Base-by-base conservation (phyloP, 2,113 vertebrate species). In the Coregonus clupeaformis region DNA sequence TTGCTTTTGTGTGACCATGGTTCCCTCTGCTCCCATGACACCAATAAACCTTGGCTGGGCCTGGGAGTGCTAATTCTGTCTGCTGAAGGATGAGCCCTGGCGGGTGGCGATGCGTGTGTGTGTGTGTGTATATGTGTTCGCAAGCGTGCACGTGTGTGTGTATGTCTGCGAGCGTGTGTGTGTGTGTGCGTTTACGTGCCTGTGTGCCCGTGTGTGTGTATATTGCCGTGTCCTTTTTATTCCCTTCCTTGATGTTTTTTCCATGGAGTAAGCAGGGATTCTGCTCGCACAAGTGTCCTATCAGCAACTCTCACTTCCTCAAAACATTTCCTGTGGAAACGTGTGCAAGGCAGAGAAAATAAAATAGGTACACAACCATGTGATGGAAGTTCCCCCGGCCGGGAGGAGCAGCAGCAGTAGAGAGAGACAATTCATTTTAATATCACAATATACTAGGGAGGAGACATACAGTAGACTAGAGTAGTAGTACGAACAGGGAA, bases 231-330 rank as follows among this genome's bases (percentile, higher is more conserved):
- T 29, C 63, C 63, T 29, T n/a, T 47, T 11, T 2, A 20, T 36
- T 20, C 30, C 36, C 36, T 47, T 45, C 60, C 71, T 73, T 20
- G 36, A 49, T 65, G 42, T 45, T 47, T 73, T 73, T 68, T 75
- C 74, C 63, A 71, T 49, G 63, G 20, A 20, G 60, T 74, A 77
- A 77, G 73, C 72, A 63, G 59, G 63, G 47, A 67, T 65, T 42
- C 55, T 5, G 22, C 63, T 52, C 42, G n/a, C n/a, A 27, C 52
- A 42, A 73, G 70, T 73, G 67, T 67, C 67, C 60, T 65, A 74
- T 81, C 80, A 81, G 80, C 80, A 78, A 68, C 68, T 81, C 69
- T 71, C 68, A 68, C 72, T 81, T 81, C 80, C 80, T 81, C 66
- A 74, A 77, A 81, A 77, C 62, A 77, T 71, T 81, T 81, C 79